phyloP scores from a whole-genome alignment of 2,888 invertebrate species.

The Troides oblongomaculatus region DNA sequence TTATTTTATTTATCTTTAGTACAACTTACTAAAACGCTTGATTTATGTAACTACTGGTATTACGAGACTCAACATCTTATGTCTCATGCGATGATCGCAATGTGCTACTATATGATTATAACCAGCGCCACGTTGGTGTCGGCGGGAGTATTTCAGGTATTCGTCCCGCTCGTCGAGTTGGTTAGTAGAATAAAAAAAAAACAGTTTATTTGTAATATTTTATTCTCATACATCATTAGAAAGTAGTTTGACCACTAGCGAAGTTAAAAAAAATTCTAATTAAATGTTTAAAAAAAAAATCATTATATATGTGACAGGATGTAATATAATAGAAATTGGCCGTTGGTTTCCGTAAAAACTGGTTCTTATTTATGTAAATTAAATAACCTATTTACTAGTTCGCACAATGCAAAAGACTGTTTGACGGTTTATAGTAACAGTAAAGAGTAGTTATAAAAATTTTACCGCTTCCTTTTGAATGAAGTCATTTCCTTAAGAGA shows the following conservation, averaged over 20 bases:
- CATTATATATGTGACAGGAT: not conserved
- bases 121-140: no score
- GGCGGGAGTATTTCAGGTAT: no score
- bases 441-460: conserved; percentile 21
- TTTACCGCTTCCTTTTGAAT: conserved; percentile 26
- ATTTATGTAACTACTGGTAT: no score
- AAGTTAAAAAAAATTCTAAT: not conserved
- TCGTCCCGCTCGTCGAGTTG: no score
- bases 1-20: no score
- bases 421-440: conserved; percentile 19
- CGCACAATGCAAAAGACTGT: conserved; percentile 8
- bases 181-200: no score
- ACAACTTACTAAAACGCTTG: no score
- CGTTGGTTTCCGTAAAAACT: conserved; percentile 8
- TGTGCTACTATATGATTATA: no score
- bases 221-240: no score
- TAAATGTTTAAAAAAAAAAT: not conserved
- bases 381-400: conserved; percentile 9
- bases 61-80: no score
- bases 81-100: no score
- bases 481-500: conserved; percentile 14
- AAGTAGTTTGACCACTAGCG: not conserved
- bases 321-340: not conserved
- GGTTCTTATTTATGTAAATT: conserved; percentile 18
- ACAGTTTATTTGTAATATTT: no score